These are phyloP conservation scores for Sturmia bella DNA, from an alignment of 2,888 invertebrate species.

Conservation along the genomic window DNA sequence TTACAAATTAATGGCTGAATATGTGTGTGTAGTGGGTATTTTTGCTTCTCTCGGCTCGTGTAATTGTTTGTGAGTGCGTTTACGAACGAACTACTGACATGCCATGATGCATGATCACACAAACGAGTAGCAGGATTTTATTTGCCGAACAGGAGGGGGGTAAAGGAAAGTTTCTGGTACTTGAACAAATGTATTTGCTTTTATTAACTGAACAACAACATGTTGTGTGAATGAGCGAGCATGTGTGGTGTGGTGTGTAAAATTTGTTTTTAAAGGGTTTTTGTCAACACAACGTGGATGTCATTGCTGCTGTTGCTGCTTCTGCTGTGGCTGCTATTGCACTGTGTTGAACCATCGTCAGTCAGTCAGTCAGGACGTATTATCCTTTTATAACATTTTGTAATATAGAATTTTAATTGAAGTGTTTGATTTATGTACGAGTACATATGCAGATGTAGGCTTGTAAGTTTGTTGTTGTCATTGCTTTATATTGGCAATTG, in stretches of 20 bases:
- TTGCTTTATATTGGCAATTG: slow-evolving; percentile 67
- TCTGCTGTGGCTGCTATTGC: slow-evolving; percentile 10
- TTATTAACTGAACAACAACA: slow-evolving; percentile 47
- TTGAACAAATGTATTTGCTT: slow-evolving; percentile 54
- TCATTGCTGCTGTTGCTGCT: slow-evolving; percentile 12
- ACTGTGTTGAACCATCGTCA: too few species aligned
- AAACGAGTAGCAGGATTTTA: slow-evolving; percentile 6
- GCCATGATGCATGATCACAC: neutral
- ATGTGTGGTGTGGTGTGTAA: slow-evolving; percentile 39
- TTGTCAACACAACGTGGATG: slow-evolving; percentile 24
- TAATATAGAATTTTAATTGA: slow-evolving; percentile 69
- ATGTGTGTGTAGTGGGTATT: neutral
- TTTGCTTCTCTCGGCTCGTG: slow-evolving; percentile 26
- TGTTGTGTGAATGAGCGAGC: slow-evolving; percentile 3
- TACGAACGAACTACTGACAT: slow-evolving; percentile 11
- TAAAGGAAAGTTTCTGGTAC: slow-evolving; percentile 16
- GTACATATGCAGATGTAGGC: slow-evolving; percentile 7
- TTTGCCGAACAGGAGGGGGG: neutral
- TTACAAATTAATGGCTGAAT: slow-evolving; percentile 68
- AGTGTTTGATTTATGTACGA: slow-evolving; percentile 58
- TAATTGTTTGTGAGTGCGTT: slow-evolving; percentile 35
- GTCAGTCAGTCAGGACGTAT: slow-evolving; percentile 28
- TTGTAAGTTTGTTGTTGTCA: slow-evolving; percentile 26
- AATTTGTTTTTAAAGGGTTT: slow-evolving; percentile 53
- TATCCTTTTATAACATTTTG: slow-evolving; percentile 59